Evolutionary conservation across 2,113 vertebrate genomes (phyloP).

Genomic region (Herpailurus yagouaroundi): DNA sequence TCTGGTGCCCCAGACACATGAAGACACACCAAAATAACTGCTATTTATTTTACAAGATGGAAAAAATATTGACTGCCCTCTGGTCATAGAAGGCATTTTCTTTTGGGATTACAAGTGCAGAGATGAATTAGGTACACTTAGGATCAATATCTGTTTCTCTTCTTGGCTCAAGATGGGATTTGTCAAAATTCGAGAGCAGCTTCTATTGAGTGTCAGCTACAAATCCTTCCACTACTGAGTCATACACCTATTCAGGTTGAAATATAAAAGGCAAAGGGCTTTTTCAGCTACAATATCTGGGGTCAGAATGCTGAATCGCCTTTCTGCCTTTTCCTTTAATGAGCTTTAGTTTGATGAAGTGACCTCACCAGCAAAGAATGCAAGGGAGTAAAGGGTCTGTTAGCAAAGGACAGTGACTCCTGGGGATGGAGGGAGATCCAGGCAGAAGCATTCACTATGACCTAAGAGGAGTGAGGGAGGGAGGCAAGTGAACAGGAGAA

Average conservation of each 20-base stretch:
- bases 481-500: background rate
- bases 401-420: constrained; percentile 55
- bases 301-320: constrained; percentile 86
- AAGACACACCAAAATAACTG: constrained; percentile 90
- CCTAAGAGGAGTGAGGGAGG: background rate
- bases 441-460: background rate
- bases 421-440: background rate
- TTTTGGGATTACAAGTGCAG: constrained; percentile 92
- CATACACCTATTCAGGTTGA: constrained; percentile 88
- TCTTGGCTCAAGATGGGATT: constrained; percentile 91
- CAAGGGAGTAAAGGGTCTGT: constrained; percentile 65
- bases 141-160: constrained; percentile 94
- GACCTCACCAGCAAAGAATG: constrained; percentile 81
- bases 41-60: constrained; percentile 93
- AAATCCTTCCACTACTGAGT: constrained; percentile 90
- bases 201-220: constrained; percentile 92
- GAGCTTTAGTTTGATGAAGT: constrained; percentile 88
- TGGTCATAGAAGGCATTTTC: constrained; percentile 91
- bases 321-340: constrained; percentile 87
- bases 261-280: constrained; percentile 88
- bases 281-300: constrained; percentile 86
- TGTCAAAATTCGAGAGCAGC: constrained; percentile 91
- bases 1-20: constrained; percentile 80
- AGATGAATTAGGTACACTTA: constrained; percentile 94
- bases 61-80: constrained; percentile 92